Evolutionary conservation across 2,797 vertebrate species (phyloP), one percentile per base, ranked within the genome.

Genomic region (Percopsis omiscomaycus): DNA sequence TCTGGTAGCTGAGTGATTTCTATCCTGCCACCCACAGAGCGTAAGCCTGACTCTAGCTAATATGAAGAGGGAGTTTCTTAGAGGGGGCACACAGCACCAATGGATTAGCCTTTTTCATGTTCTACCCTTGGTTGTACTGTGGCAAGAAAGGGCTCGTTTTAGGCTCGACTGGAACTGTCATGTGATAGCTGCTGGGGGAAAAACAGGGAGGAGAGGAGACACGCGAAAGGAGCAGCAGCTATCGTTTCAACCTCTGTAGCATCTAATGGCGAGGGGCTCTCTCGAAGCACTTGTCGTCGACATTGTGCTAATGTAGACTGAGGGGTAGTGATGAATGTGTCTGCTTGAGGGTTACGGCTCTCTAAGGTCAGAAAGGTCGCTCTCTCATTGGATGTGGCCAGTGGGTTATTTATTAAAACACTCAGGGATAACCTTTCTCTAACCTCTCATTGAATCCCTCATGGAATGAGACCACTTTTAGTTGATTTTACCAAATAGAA

Each of bases 251-350:
- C 70, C 58, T 42, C 53, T 29, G 37, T 55, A 66, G 58, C 68
- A 56, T 80, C 54, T 69, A 66, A 81, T 73, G 57, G 73, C 72
- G 68, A 78, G 73, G 78, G 78, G 75, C 69, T 77, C 77, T 79
- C 6, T n/a, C 9, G 12, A 63, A 80, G 73, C 66, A 78, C 22
- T 78, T 61, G 78, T 73, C 16, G 55, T 70, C 69, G 78, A 81
- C 74, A 71, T 83, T 78, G 75, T 84, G 80, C 68, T 79, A 65
- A 69, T 83, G 77, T 74, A 78, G 79, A 68, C 68, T 52, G 13
- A 61, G 77, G 74, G 72, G 61, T 58, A 68, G 72, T 92, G 88
- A 93, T 91, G 78, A 80, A 92, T 88, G 84, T 68, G 89, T 92
- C 89, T 92, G 84, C 74, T 64, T 69, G 75, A 81, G 83, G 80